phyloP scores from a whole-genome alignment of 2,113 vertebrate species.

The Siniperca knerii region DNA sequence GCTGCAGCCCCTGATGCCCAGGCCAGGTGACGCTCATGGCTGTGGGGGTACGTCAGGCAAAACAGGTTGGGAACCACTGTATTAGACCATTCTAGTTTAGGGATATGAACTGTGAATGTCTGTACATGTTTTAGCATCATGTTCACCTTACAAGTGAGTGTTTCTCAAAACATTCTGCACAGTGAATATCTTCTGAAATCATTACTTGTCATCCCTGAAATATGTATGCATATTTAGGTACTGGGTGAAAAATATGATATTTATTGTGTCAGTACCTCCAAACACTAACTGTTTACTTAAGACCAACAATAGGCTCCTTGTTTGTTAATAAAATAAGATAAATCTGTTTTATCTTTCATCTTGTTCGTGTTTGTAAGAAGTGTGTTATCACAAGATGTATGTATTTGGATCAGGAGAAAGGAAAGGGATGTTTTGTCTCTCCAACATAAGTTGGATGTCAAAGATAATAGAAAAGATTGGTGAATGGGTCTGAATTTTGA shows the following conservation, averaged over 20 bases:
- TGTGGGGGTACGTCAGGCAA: neutral
- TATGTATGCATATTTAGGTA: neutral
- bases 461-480: slow-evolving; percentile 83
- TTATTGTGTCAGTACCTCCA: neutral
- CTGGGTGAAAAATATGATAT: neutral
- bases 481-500: slow-evolving; percentile 80
- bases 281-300: neutral
- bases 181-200: slow-evolving; percentile 5
- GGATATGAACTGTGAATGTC: neutral
- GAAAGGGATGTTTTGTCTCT: slow-evolving; percentile 68
- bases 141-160: neutral
- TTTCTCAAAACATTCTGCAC: neutral
- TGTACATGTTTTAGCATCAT: neutral
- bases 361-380: slow-evolving; percentile 23
- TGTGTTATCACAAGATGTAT: slow-evolving; percentile 53
- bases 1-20: too few relatives aligned
- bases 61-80: neutral
- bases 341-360: slow-evolving; percentile 37
- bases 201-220: neutral
- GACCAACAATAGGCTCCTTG: neutral
- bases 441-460: slow-evolving; percentile 74
- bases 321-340: slow-evolving; percentile 30
- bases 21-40: too few relatives aligned
- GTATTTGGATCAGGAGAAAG: slow-evolving; percentile 65
- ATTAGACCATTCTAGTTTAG: neutral